Conservation (phyloP, 2,797 vertebrate genomes). For the Capromys pilorides region DNA sequence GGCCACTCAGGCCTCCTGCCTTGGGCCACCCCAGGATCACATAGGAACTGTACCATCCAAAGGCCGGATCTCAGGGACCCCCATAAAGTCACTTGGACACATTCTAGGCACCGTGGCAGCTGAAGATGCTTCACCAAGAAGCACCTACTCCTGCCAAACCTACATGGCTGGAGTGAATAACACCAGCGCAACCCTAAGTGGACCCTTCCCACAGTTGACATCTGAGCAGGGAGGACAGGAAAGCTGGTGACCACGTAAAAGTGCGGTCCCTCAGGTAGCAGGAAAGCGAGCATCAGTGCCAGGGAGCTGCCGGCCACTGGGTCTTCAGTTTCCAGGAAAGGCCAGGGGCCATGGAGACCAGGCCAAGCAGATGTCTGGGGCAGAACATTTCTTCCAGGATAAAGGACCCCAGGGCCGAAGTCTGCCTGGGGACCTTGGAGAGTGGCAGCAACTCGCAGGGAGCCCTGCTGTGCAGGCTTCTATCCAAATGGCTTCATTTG, state of each 20-base stretch:
- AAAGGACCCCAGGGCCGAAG: neutral
- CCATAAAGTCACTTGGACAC: neutral
- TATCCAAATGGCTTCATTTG: neutral
- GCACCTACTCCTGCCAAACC: neutral
- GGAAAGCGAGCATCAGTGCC: rapidly evolving
- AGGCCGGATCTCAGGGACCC: neutral
- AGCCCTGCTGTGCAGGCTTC: rapidly evolving
- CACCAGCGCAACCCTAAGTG: neutral
- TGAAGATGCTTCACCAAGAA: rapidly evolving
- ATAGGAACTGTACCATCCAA: neutral
- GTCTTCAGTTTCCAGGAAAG: neutral
- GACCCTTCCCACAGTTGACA: neutral
- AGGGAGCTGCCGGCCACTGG: rapidly evolving
- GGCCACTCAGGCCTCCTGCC: neutral
- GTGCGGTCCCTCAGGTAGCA: rapidly evolving
- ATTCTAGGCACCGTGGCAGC: neutral
- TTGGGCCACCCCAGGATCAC: neutral
- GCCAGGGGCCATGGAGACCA: neutral
- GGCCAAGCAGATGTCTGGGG: rapidly evolving
- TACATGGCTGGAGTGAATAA: neutral
- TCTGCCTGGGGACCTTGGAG: neutral
- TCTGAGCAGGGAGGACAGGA: neutral
- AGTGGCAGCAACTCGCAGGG: neutral
- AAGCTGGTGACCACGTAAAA: rapidly evolving
- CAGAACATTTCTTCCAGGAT: rapidly evolving